phyloP scores from a whole-genome alignment of 1,140 invertebrate species.

The Cydia strobilella region DNA sequence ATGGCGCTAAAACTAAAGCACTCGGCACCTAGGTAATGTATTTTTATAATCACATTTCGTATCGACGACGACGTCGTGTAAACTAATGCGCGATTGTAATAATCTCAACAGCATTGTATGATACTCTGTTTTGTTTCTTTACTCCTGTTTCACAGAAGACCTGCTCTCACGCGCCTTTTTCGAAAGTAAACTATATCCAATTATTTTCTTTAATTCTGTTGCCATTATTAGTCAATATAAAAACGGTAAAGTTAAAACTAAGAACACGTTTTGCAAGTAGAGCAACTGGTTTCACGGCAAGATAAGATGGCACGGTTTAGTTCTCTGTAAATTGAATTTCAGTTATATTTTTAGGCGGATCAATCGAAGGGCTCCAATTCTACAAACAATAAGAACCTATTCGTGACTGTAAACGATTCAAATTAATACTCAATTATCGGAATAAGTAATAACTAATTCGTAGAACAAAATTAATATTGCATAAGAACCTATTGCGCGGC shows the following conservation, averaged over 20 bases:
- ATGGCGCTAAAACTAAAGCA: not conserved
- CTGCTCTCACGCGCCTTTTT: not conserved
- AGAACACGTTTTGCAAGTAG: conserved; percentile 2
- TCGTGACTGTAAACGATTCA: not conserved
- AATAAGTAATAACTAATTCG: not conserved
- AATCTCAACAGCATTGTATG: not conserved
- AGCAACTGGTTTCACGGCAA: not conserved
- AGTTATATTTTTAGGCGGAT: not conserved
- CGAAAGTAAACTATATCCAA: conserved; percentile 16
- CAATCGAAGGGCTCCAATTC: not conserved
- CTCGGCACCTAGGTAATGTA: not conserved
- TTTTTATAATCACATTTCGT: too few relatives aligned
- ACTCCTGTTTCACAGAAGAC: not conserved
- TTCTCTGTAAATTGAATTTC: not conserved
- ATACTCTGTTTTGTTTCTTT: not conserved
- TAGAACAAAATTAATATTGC: not conserved
- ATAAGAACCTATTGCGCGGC: conserved; percentile 14
- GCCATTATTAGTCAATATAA: conserved; percentile 12
- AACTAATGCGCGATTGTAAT: too few relatives aligned
- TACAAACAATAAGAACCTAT: not conserved
- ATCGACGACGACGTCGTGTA: too few relatives aligned
- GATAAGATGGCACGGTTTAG: not conserved
- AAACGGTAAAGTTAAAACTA: not conserved
- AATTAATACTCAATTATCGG: not conserved
- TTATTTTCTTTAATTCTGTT: conserved; percentile 12